Evolutionary conservation across 2,113 vertebrate species (phyloP).

Genomic region (Cyprinodon tularosa): DNA sequence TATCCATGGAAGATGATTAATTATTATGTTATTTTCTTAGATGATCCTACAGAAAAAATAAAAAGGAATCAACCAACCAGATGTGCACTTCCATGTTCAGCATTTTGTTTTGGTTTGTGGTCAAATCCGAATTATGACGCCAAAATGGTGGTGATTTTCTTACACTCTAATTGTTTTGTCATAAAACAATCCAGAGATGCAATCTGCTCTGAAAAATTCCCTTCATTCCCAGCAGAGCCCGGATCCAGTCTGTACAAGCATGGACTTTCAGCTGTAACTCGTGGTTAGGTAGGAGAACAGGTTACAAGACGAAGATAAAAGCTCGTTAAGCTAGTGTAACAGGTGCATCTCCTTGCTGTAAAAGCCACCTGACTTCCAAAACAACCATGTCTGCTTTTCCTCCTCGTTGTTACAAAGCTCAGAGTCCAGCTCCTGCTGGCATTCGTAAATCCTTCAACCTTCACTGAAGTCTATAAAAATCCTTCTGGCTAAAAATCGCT

Average conservation of each 20-base stretch:
- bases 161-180: not conserved
- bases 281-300: constrained; percentile 39
- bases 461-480: constrained; percentile 37
- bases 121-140: constrained; percentile 9
- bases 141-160: constrained; percentile 9
- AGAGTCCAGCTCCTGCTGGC: constrained; percentile 36
- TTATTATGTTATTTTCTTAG: constrained; percentile 13
- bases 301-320: constrained; percentile 47
- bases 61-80: not conserved
- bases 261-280: constrained; percentile 13
- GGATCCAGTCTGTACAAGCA: constrained; percentile 22
- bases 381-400: constrained; percentile 30
- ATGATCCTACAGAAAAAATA: constrained; percentile 8
- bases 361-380: constrained; percentile 53
- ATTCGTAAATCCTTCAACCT: constrained; percentile 23
- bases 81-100: constrained; percentile 9
- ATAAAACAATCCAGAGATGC: constrained; percentile 9
- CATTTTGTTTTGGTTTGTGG: constrained; percentile 42
- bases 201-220: constrained; percentile 16
- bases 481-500: constrained; percentile 87
- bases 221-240: constrained; percentile 3
- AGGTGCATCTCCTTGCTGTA: constrained; percentile 37
- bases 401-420: constrained; percentile 49
- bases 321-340: constrained; percentile 49
- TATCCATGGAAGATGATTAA: constrained; percentile 1